Conservation (phyloP, 2,888 invertebrate genomes). For the Tholera decimalis region DNA sequence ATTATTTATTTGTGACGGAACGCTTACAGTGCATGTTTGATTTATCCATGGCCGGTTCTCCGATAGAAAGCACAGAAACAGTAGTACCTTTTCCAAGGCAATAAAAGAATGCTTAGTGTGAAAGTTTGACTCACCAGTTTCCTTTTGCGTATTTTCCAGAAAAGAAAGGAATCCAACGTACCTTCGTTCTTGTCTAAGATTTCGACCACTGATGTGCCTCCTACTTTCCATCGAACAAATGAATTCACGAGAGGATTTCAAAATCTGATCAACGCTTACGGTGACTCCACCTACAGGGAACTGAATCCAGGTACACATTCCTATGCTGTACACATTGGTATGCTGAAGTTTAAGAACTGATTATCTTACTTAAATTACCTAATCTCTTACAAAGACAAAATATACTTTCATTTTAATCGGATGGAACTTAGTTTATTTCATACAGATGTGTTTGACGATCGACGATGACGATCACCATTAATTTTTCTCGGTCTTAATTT, state of each 20-base stretch:
- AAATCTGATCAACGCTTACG: conserved; percentile 97
- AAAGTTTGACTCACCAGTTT: not conserved
- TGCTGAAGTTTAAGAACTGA: no score
- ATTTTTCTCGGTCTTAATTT: no score
- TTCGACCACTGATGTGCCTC: conserved; percentile 93
- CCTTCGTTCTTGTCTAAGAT: conserved; percentile 97
- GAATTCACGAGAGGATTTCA: conserved; percentile 98
- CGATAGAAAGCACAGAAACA: not conserved
- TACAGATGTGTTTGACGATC: no score
- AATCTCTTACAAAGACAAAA: no score
- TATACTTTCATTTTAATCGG: no score
- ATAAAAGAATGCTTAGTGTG: not conserved
- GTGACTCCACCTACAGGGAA: conserved; percentile 97
- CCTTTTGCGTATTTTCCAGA: conserved; percentile 35
- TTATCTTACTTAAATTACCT: no score
- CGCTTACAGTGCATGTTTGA: not conserved
- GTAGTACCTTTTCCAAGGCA: not conserved
- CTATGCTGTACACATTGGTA: no score
- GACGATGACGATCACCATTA: no score
- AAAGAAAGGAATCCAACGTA: conserved; percentile 90
- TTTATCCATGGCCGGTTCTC: not conserved
- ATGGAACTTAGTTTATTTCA: no score
- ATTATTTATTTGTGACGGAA: no score
- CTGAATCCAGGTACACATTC: conserved; percentile 94
- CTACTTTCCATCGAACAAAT: conserved; percentile 97